A percentile compares a stretch with the other conserved stretches of the same genome.
phyloP scores from a whole-genome alignment of 2,888 invertebrate genomes.

The Ptycholaimellus sp. region DNA sequence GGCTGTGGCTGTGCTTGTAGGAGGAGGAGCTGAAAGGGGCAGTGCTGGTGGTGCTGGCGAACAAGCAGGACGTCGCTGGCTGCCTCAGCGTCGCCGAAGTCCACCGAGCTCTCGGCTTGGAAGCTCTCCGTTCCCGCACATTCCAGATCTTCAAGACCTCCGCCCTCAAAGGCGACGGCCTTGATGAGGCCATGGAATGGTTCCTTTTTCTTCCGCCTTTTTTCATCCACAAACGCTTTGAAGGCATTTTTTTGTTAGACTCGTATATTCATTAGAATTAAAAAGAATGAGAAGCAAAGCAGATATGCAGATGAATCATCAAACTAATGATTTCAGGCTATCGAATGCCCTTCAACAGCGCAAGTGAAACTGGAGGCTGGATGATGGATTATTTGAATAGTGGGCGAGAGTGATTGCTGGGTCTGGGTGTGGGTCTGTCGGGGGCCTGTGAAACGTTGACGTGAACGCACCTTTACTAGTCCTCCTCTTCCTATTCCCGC shows the following conservation, averaged over 20 bases:
- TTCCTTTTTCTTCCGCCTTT: slow-evolving; percentile 21
- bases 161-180: slow-evolving; percentile 80
- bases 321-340: background rate
- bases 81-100: slow-evolving; percentile 79
- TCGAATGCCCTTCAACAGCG: background rate
- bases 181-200: slow-evolving; percentile 98
- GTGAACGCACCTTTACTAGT: too few relatives aligned
- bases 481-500: too few relatives aligned
- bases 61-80: slow-evolving; percentile 93
- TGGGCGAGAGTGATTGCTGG: too few relatives aligned
- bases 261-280: background rate
- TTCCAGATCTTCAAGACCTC: slow-evolving; percentile 97
- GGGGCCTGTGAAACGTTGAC: too few relatives aligned
- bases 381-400: too few relatives aligned
- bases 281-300: background rate
- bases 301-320: background rate
- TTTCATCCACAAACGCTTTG: background rate
- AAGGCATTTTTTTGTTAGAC: background rate
- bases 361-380: background rate
- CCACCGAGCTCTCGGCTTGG: slow-evolving; percentile 72
- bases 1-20: too few relatives aligned
- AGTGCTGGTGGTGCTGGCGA: slow-evolving; percentile 75
- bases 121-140: slow-evolving; percentile 71
- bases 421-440: too few relatives aligned
- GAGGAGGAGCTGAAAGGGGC: slow-evolving; percentile 86